Evolutionary conservation across 1,140 invertebrate genomes (phyloP), one percentile per base, ranked within the genome.

Genomic region (Leptopilina clavipes): DNA sequence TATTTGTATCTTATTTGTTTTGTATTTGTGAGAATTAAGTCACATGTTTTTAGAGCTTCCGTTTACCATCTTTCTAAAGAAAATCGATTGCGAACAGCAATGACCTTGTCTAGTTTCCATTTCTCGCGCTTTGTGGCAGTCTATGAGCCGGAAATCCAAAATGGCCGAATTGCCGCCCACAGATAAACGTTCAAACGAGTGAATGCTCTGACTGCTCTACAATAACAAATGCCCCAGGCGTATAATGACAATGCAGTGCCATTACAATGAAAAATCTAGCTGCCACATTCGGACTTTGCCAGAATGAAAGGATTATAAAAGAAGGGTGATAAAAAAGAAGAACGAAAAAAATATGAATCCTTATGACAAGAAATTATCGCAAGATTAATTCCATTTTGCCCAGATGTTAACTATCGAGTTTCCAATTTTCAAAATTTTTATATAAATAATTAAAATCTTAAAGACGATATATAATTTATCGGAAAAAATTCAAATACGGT

Each of bases 141-240:
- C 25, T 65, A 31, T 31, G 12, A 25, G 25, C 25, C 12, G 59
- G 59, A 65, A 65, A 65, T 65, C 7, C 22, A 31, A 65, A 25
- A 25, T 65, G 59, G 59, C 12, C 59, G 59, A 65, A 65, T 65
- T 37, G 22, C 59, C 25, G 14, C 59, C 59, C 25, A 65, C 25
- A 37, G 25, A 65, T 65, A 31, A 65, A 65, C 22, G 25, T 31
- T 65, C 59, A 31, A 31, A 31, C 59, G 59, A 65, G 1, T 31
- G 22, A 31, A 11, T 31, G 59, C 59, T 11, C 59, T 22, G 25
- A 65, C 25, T 65, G 59, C 25, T 40, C 37, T 65, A 65, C 59
- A 65, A 65, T 65, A 65, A 37, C 59, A 65, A 65, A 65, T 65
- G 59, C 59, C 25, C 2, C 25, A 31, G 25, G 59, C 59, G 56